Base-by-base conservation (phyloP, 2,113 vertebrate genomes). In the Neofelis nebulosa region DNA sequence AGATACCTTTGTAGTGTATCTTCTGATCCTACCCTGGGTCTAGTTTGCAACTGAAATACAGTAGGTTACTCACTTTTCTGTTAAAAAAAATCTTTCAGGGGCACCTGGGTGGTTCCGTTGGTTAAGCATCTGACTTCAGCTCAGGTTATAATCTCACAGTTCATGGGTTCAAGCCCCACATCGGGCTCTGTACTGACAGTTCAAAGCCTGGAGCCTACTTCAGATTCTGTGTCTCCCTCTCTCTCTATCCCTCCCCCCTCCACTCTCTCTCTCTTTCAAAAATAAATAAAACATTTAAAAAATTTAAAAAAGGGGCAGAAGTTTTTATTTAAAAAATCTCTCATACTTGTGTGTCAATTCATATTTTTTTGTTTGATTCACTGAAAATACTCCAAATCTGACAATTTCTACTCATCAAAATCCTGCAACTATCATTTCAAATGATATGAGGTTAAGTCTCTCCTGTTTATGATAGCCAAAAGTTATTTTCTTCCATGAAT, bases 31-130 rank as follows among this genome's bases (percentile, higher is more conserved):
- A 83, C 7, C 2, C 14, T n/a, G 33, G 27, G 36, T 52, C 92
- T 91, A 88, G 15, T 66, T 73, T 95, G 33, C 12, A n/a, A 91
- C 87, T 93, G 36, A 48, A 91, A 96, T 61, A 76, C 38, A 71
- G 52, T 65, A 36, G 18, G 21, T 4, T 48, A 91, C 1, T 76
- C 66, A 82, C 5, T 4, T 88, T 81, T 89, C 63, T 80, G 89
- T 31, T 66, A 9, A 78, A 93, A 71, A 55, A 57, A 57, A 21
- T 57, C 19, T 57, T 57, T 57, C 55, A 57, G 57, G 57, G 57
- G 57, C 21, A 61, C 57, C 57, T 61, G 21, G 57, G 57, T 61
- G 21, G 57, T 21, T 61, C 57, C 25, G 57, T 61, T 23, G 7
- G 21, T 61, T 61, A 23, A 61, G 18, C 21, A 61, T 23, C 21